phyloP scores from a whole-genome alignment of 2,113 vertebrate species.

The Grammomys surdaster region DNA sequence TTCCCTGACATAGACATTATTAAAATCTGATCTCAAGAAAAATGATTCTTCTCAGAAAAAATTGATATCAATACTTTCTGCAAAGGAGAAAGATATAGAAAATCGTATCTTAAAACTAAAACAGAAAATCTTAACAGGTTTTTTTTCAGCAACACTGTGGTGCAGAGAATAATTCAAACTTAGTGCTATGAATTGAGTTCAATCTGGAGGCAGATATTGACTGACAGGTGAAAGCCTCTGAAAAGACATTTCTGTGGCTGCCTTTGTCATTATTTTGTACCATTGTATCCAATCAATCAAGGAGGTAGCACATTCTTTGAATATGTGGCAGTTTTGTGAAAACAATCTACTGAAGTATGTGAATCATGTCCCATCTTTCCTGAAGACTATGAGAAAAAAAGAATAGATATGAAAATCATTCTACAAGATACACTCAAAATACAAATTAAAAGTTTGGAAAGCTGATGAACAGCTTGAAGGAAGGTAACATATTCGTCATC shows the following conservation, averaged over 20 bases:
- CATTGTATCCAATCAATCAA: slow-evolving; percentile 45
- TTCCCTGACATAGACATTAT: too few relatives aligned
- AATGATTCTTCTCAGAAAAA: neutral
- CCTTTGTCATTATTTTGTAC: slow-evolving; percentile 36
- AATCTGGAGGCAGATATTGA: slow-evolving; percentile 24
- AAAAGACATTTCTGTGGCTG: neutral
- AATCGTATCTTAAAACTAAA: neutral
- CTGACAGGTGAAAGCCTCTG: neutral
- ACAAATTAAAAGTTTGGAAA: slow-evolving; percentile 55
- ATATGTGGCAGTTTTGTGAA: slow-evolving; percentile 22
- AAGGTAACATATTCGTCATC: neutral
- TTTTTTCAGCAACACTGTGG: slow-evolving; percentile 7
- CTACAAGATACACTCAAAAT: neutral
- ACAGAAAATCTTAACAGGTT: neutral
- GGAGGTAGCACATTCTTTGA: neutral
- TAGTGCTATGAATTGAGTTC: slow-evolving; percentile 31
- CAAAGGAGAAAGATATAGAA: neutral
- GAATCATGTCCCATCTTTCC: neutral
- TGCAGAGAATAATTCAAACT: neutral
- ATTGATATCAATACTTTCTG: neutral
- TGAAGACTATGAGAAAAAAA: slow-evolving; percentile 40
- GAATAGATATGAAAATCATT: neutral
- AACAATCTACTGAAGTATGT: slow-evolving; percentile 31
- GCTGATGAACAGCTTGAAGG: neutral
- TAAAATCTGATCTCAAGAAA: too few relatives aligned